Base-by-base conservation (phyloP, 2,797 vertebrate species). In the Malurus splendens region DNA sequence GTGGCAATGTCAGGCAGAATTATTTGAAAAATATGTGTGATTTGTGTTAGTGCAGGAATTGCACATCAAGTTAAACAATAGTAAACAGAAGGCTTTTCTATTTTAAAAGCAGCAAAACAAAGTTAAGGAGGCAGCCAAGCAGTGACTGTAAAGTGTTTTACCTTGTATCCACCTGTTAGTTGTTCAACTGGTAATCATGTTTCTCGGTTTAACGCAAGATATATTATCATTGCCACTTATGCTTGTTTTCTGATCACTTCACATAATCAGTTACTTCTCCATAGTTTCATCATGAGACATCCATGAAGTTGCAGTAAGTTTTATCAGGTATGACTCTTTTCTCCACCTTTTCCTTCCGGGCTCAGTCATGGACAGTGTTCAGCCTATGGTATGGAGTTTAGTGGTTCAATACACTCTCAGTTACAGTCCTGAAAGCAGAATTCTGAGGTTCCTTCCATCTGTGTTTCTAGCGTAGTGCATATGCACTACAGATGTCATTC, bases 261-360 rank as follows among this genome's bases (percentile, higher is more conserved):
- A 61, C 10, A 0, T 77, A 57, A 90, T 67, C 72, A 77, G 81
- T 91, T 87, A 86, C 86, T 77, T 71, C 68, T 91, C 61, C 75
- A 19, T 90, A 86, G 91, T 94, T 94, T 54, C 83, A 74, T 71
- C 93, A n/a, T 44, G 83, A 91, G 78, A 57, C 74, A 79, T 50
- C 83, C 68, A 9, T 76, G 90, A 72, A 61, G 74, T 33, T 86
- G 72, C 83, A 88, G 67, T 91, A 60, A 91, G 20, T 91, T 87
- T 64, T 55, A 77, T 82, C 72, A 90, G 81, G 78, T 91, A 90
- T 19, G 75, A 67, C 38, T 61, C 19, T 41, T 76, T 92, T 45
- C 78, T 76, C 48, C 28, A 38, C 41, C 45, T 27, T 39, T 82
- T 70, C 2, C 2, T 54, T 67, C 65, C 1, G 8, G 54, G 27